A percentile compares a stretch with the other conserved stretches of the same genome.
Conservation (phyloP, 2,113 vertebrate genomes). For the Dicaeum eximium region DNA sequence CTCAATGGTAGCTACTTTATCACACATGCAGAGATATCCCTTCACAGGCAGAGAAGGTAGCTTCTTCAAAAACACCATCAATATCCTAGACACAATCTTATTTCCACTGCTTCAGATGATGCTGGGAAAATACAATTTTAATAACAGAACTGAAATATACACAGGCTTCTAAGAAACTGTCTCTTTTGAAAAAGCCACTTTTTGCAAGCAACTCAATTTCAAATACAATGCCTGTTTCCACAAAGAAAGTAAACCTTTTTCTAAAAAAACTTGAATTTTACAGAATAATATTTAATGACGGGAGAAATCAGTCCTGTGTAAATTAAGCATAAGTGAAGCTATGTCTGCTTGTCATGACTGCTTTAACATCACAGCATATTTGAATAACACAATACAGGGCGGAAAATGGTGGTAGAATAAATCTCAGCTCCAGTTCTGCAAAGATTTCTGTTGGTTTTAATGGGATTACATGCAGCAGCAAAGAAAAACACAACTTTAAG, state of each 20-base stretch:
- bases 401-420: not conserved
- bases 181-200: not conserved
- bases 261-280: not conserved
- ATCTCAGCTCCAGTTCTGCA: not conserved
- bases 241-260: not conserved
- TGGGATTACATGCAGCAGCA: not conserved
- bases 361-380: not conserved
- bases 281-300: not conserved
- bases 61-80: not conserved
- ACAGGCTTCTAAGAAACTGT: not conserved
- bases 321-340: not conserved
- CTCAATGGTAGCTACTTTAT: not conserved
- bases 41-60: not conserved
- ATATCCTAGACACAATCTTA: not conserved
- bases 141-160: not conserved
- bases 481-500: not conserved
- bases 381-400: not conserved
- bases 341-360: not conserved
- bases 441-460: not conserved
- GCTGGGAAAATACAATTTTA: not conserved
- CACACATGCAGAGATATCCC: too few relatives aligned
- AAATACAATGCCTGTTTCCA: not conserved
- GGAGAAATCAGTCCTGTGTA: not conserved
- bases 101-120: not conserved
- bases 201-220: not conserved